phyloP scores from a whole-genome alignment of 2,113 vertebrate genomes.

The Mionectes macconnelli region DNA sequence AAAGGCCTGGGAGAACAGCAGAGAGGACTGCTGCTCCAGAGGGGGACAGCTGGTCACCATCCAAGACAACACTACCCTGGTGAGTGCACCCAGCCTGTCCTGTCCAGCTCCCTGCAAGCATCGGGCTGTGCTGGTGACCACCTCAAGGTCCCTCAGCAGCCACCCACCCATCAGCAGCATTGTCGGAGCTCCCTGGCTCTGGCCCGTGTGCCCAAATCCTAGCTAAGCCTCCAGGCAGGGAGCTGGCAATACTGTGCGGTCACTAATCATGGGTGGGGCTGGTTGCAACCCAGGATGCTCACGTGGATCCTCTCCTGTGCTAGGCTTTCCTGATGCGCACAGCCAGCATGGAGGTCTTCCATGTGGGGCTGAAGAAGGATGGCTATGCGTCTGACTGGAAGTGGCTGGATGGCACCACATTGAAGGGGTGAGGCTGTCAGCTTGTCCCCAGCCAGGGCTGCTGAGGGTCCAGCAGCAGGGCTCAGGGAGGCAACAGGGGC shows the following conservation, averaged over 20 bases:
- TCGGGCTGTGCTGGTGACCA: neutral
- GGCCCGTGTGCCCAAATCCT: neutral
- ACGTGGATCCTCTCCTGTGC: neutral
- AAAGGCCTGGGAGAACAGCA: constrained; percentile 42
- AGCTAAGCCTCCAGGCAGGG: neutral
- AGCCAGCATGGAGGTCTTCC: neutral
- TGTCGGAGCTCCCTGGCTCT: neutral
- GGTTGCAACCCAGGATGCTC: neutral
- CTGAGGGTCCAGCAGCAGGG: too few species aligned
- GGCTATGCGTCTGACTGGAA: neutral
- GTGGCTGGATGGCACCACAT: neutral
- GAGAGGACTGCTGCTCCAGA: constrained; percentile 26
- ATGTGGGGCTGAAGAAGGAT: constrained; percentile 14
- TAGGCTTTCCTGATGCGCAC: constrained; percentile 16
- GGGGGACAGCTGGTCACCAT: neutral
- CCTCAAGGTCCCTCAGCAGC: neutral
- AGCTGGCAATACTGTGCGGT: neutral
- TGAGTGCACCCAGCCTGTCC: neutral
- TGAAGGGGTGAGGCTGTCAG: neutral
- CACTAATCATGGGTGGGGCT: neutral
- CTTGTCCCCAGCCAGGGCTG: neutral
- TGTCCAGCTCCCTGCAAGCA: rapidly evolving
- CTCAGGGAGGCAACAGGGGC: rapidly evolving
- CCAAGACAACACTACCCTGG: constrained; percentile 13
- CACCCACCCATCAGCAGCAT: neutral